Conservation (phyloP, 2,797 vertebrate species). For the Anas bernieri region DNA sequence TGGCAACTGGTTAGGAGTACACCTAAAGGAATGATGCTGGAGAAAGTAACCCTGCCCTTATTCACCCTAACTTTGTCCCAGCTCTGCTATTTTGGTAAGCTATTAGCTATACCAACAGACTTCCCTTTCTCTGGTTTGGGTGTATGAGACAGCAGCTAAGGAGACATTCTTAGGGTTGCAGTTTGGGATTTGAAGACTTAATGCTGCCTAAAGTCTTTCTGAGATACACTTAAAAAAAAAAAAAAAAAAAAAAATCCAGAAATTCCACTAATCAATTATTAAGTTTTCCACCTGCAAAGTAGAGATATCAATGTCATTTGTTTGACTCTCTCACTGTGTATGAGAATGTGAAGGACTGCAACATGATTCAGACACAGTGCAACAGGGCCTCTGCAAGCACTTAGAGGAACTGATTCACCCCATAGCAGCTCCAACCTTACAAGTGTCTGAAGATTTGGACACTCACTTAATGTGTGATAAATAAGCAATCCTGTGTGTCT, state of each 20-base stretch:
- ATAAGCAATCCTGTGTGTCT: neutral
- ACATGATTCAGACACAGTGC: neutral
- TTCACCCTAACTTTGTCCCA: neutral
- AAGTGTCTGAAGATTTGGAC: neutral
- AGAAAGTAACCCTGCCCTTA: neutral
- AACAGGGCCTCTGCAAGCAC: rapidly evolving
- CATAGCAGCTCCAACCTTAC: neutral
- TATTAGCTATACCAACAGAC: neutral
- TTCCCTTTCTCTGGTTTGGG: neutral
- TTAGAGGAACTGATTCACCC: neutral
- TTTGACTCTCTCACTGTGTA: neutral
- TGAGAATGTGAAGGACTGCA: neutral
- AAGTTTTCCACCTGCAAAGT: neutral
- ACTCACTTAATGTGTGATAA: no score
- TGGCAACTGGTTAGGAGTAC: neutral
- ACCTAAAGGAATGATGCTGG: neutral
- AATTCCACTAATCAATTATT: neutral
- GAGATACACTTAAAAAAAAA: neutral
- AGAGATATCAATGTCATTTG: neutral
- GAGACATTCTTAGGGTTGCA: neutral
- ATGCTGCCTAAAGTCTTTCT: neutral
- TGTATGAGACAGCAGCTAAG: neutral
- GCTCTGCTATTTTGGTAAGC: neutral
- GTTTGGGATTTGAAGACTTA: neutral
- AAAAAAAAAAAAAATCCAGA: neutral